These are phyloP conservation scores for Agapornis canus DNA, from an alignment of 2,797 vertebrate species.

Conservation along the genomic window DNA sequence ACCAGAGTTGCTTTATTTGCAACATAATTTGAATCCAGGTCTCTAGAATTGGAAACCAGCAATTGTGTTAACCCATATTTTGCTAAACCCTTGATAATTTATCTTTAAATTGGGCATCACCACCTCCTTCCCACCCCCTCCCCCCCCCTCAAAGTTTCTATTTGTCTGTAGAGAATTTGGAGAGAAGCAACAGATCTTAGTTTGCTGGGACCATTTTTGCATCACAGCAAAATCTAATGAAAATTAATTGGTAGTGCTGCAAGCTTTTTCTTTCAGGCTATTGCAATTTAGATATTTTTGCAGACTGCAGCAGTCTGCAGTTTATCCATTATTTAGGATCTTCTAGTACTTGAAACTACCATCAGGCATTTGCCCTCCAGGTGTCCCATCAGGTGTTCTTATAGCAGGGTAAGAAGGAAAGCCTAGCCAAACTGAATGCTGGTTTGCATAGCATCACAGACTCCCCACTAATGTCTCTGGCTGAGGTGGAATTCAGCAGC, in stretches of 20 bases:
- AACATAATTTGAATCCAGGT: slow-evolving; percentile 28
- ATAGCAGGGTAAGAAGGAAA: not conserved
- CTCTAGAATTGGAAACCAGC: not conserved
- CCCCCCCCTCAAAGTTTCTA: not conserved
- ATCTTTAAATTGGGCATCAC: not conserved
- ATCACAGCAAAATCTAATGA: not conserved
- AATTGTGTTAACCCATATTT: slow-evolving; percentile 3
- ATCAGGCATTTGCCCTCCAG: slow-evolving; percentile 11
- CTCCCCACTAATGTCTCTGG: not conserved
- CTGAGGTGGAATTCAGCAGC: not conserved
- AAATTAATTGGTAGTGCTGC: not conserved
- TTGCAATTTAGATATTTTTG: slow-evolving; percentile 2
- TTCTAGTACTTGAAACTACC: not conserved
- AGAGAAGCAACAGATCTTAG: not conserved
- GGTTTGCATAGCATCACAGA: not conserved
- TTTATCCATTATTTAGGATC: slow-evolving; percentile 14
- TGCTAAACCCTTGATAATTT: slow-evolving; percentile 24
- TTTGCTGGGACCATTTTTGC: not conserved
- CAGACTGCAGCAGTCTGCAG: not conserved
- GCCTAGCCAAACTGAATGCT: slow-evolving; percentile 1
- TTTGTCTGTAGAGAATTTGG: not conserved
- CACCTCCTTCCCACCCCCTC: accelerated
- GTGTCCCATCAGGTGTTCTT: not conserved
- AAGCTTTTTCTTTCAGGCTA: not conserved
- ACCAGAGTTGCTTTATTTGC: not conserved